Base-by-base conservation (phyloP, 2,113 vertebrate genomes). In the Oreochromis tanganicae region DNA sequence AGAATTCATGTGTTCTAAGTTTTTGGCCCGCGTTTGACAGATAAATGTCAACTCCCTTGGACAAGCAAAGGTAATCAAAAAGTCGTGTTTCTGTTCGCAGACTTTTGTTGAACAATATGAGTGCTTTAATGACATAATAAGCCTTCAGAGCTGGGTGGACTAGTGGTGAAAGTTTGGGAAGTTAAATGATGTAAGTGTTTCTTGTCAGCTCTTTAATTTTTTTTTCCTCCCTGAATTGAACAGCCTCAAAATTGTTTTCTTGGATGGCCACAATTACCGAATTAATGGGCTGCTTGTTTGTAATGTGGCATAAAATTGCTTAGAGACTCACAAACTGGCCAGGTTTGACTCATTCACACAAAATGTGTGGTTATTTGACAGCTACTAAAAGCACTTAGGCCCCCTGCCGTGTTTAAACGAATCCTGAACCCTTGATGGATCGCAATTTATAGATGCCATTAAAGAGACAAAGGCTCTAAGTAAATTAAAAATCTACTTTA, bases 101-200 rank as follows among this genome's bases (percentile, higher is more conserved):
- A 83, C 80, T 59, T 56, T 38, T 78, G 82, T 78, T 87, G 88
- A 93, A 94, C 91, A 91, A 93, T 93, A 83, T 71, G 92, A 91
- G 91, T 19, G 87, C 34, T 68, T 87, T 91, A 94, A 95, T 94
- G 91, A 94, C 91, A 93, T 95, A 94, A 95, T 90, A 90, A 83
- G 85, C 80, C 82, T 86, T 93, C 83, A 90, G 87, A 91, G 86
- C 52, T 85, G 92, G 94, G 94, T 86, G 93, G 94, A 92, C 89
- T 90, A 88, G 63, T 84, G 92, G 56, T 71, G 87, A 93, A 92
- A 90, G 87, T 91, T 91, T 89, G 90, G 87, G 88, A 91, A 92
- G 89, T 86, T 29, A 88, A 79, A 90, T 95, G 91, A 95, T 93
- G 93, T 91, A 93, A 95, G 85, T 89, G 81, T 87, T 92, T 89